Evolutionary conservation across 1,140 invertebrate species (phyloP), one percentile per base, ranked within the genome.

Genomic region (Brachionus sp.): DNA sequence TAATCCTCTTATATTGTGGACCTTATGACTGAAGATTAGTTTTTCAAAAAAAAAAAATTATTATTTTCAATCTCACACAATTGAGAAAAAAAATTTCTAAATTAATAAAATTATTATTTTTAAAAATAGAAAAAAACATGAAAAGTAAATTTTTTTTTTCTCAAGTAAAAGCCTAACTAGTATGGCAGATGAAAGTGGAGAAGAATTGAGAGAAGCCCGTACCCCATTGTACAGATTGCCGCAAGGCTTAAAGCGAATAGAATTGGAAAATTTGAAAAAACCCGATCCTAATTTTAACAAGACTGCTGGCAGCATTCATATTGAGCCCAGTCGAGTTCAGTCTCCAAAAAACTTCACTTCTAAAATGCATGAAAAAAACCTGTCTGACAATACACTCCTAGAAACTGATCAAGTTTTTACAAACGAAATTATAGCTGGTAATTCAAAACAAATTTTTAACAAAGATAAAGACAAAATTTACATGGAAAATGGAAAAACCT

Each of bases 401-500:
- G 5, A 39, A 64, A 80, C 33, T 37, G 77, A 39, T 9, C 16
- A 62, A 9, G 46, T n/a, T 12, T 62, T 62, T n/a, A 66, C 77
- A 13, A 80, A 80, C 50, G 77, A 80, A 44, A 39, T 80, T 2
- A 16, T 80, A 0, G 39, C n/a, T 23, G 77, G 50, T 29, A 62
- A 80, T 80, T 29, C 39, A 1, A 66, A 42, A 25, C 46, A 62
- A 12, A 66, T 80, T 57, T 80, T 37, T 57, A 80, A 10, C 13
- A 33, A 80, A 6, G 50, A 80, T 1, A 35, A 80, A 12, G 6
- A 44, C 5, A 62, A 23, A 25, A 33, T 80, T 33, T 42, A 66
- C 35, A 10, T 80, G 13, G 39, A 80, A 25, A 80, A 80, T 39
- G 77, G 77, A 29, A 80, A 80, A 80, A 62, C 62, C 5, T 80